These are phyloP conservation scores for Gopherus evgoodei DNA, from an alignment of 2,113 vertebrate genomes.

Conservation along the genomic window DNA sequence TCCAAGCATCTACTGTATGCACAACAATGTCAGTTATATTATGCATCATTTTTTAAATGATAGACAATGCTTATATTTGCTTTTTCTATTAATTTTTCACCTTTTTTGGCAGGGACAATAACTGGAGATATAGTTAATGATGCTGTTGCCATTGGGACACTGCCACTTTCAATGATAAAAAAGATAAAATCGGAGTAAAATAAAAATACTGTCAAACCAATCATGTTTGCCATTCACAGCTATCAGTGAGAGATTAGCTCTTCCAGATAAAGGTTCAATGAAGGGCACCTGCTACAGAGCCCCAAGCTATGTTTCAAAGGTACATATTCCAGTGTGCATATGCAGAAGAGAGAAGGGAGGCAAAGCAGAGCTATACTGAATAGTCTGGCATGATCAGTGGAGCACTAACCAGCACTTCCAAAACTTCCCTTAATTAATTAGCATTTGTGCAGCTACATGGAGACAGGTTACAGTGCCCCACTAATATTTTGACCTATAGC, in stretches of 20 bases:
- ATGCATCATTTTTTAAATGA: not conserved
- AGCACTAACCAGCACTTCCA: not conserved
- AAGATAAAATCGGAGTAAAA: not conserved
- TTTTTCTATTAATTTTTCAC: not conserved
- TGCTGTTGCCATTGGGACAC: not conserved
- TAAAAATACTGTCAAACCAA: not conserved
- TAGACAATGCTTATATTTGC: not conserved
- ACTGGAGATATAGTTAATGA: not conserved
- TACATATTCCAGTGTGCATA: rapidly evolving
- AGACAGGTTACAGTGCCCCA: not conserved
- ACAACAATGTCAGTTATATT: not conserved
- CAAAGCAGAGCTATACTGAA: not conserved
- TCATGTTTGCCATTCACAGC: not conserved
- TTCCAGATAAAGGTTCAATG: not conserved
- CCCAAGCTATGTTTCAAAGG: not conserved
- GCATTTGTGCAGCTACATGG: not conserved
- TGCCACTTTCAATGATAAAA: not conserved
- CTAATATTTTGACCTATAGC: not conserved
- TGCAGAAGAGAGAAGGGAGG: not conserved
- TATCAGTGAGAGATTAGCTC: not conserved
- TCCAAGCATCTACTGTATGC: not conserved
- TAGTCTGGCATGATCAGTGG: not conserved
- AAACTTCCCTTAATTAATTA: not conserved
- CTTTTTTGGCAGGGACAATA: not conserved
- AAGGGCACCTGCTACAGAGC: not conserved